Evolutionary conservation across 2,888 invertebrate species (phyloP), one percentile per base, ranked within the genome.

Genomic region (Hemaris fuciformis): DNA sequence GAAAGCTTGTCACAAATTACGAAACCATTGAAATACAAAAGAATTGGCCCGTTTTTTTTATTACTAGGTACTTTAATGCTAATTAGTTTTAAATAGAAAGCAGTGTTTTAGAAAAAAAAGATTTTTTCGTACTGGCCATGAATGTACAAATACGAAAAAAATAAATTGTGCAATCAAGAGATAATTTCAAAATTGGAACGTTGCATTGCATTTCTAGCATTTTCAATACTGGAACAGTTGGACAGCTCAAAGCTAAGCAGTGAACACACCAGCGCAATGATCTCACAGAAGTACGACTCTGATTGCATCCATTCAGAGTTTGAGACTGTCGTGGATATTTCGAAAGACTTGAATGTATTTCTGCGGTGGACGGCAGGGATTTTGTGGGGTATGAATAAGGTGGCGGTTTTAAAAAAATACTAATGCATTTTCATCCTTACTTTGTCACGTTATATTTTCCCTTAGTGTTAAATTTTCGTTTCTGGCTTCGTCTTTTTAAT

Each of bases 251-350:
- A 27, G 48, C 48, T 27, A 48, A 15, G n/a, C 15, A 25, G 15
- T 27, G 8, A 20, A 15, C 15, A 25, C 7, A 15, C 27, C 27
- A 25, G 48, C n/a, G 46, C 13, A 7, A 48, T 48, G 27, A 48
- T 48, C 27, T 27, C 27, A 48, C 48, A 27, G 48, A 48, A 48
- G 27, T 25, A 27, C 15, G 25, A 8, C 25, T 6, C 77, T 83
- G 82, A 84, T 84, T 83, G 81, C 81, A 73, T 73, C 74, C 68
- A 83, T 84, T 84, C 83, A 82, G 62, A 63, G 59, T 67, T 68
- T 61, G 53, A 64, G 65, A 60, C 60, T 63, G 65, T 66, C 68
- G 68, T 69, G 64, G 59, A 63, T 71, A 74, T 75, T 74, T 73
- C 48, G 48, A 15, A 25, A 25, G n/a, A 22, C 7, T 48, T 22